phyloP scores from a whole-genome alignment of 2,113 vertebrate species.

The Dascyllus trimaculatus region DNA sequence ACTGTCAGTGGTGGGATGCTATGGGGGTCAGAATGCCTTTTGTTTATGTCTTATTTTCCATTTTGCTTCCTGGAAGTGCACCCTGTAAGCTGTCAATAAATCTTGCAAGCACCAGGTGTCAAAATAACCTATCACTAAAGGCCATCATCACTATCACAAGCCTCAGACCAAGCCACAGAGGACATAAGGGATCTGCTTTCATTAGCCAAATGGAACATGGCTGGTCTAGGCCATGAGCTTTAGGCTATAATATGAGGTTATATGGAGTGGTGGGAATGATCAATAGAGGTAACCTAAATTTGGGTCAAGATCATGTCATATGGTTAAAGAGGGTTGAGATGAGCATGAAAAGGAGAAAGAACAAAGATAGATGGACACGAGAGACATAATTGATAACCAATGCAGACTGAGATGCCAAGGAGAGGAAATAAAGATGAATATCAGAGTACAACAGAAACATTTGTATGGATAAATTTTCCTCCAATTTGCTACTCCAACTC shows the following conservation, averaged over 20 bases:
- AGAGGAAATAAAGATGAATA: slow-evolving; percentile 42
- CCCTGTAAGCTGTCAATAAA: slow-evolving; percentile 60
- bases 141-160: slow-evolving; percentile 55
- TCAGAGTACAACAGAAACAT: neutral
- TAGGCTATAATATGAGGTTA: slow-evolving; percentile 52
- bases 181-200: slow-evolving; percentile 74
- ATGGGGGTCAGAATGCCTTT: slow-evolving; percentile 16
- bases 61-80: slow-evolving; percentile 43
- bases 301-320: slow-evolving; percentile 71
- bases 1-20: slow-evolving; percentile 16
- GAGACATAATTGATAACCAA: neutral
- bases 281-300: slow-evolving; percentile 70
- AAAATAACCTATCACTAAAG: slow-evolving; percentile 68
- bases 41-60: slow-evolving; percentile 40
- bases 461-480: slow-evolving; percentile 13
- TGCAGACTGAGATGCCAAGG: neutral
- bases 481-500: slow-evolving; percentile 1
- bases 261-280: slow-evolving; percentile 66
- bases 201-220: slow-evolving; percentile 82
- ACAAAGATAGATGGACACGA: neutral
- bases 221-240: slow-evolving; percentile 50
- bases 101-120: slow-evolving; percentile 57
- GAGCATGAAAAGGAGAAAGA: slow-evolving; percentile 20
- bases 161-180: slow-evolving; percentile 60
- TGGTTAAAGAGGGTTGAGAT: slow-evolving; percentile 30